Evolutionary conservation across 2,113 vertebrate genomes (phyloP), one percentile per base, ranked within the genome.

Genomic region (Willisornis vidua): DNA sequence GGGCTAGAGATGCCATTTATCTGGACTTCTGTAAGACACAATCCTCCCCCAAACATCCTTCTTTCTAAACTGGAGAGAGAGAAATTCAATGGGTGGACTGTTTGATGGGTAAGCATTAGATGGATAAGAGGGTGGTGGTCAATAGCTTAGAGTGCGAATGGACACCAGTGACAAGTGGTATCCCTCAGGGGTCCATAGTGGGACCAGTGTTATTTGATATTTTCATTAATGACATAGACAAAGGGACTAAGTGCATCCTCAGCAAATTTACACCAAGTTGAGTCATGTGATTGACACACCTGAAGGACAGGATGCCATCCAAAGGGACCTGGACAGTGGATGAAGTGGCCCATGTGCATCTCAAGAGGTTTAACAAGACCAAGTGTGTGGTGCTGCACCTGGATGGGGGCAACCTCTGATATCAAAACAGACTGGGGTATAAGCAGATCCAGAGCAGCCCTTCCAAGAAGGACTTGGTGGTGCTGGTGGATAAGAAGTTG

Each of bases 11-110:
- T 37, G 18, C 8, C 41, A 70, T 57, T 90, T 90, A 26, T 76
- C 9, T 70, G 55, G 20, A 55, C 29, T 70, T 62, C 24, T 76
- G 19, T 76, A 54, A 68, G n/a, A 41, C 55, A 55, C 17, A 52
- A 43, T 41, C 29, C 6, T 17, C 2, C 12, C 12, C 7, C 5
- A 39, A 82, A 1, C 20, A 76, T 35, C 29, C 14, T 68, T 43
- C 13, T 61, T 17, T 55, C 11, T 55, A 35, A 83, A 62, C 7
- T 70, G 41, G 12, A 70, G 17, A 22, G 17, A 70, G 24, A 70
- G 41, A 26, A 4, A 23, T 62, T 83, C 0, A 0, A 4, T 54
- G 46, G 6, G 12, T 46, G 28, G 24, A 41, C 9, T 41, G 6
- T 6, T n/a, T 23, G 37, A 66, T 45, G 54, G 19, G 41, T 22